These are phyloP conservation scores for Trachelus tabidus DNA, from an alignment of 2,888 invertebrate genomes.

Conservation along the genomic window DNA sequence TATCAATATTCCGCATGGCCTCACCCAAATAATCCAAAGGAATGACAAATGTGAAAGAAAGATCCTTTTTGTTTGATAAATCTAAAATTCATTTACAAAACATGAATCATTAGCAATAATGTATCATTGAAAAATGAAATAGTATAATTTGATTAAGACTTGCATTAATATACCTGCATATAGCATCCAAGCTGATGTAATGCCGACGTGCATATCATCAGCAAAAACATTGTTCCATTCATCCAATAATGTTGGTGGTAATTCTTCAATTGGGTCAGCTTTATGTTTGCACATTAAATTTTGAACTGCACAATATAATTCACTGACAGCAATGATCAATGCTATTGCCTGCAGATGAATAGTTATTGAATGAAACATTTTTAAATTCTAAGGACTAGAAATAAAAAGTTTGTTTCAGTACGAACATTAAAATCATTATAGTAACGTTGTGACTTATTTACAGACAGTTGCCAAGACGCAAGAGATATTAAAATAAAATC, in stretches of 20 bases:
- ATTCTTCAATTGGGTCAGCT: conserved; percentile 59
- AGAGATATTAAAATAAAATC: conserved; percentile 80
- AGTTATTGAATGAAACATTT: neutral
- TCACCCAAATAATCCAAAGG: conserved; percentile 50
- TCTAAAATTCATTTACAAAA: conserved; percentile 30
- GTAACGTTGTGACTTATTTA: conserved; percentile 62
- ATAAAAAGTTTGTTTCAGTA: conserved; percentile 7
- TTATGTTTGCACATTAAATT: conserved; percentile 64
- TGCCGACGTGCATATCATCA: conserved; percentile 70
- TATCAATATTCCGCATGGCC: conserved; percentile 51
- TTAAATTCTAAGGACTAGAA: neutral
- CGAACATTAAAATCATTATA: conserved; percentile 70
- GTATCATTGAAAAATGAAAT: neutral
- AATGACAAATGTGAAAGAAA: conserved; percentile 38
- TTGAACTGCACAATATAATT: conserved; percentile 68
- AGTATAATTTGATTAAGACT: neutral
- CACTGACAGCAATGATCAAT: conserved; percentile 68
- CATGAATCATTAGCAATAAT: conserved; percentile 5
- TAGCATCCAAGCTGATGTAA: conserved; percentile 69
- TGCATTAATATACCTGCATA: conserved; percentile 59
- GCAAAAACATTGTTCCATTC: conserved; percentile 86
- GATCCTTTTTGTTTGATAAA: conserved; percentile 41
- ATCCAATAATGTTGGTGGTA: conserved; percentile 64
- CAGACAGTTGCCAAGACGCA: conserved; percentile 74
- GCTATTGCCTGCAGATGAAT: conserved; percentile 33